Evolutionary conservation across 2,113 vertebrate genomes (phyloP).

Genomic region (Acanthisitta chloris): DNA sequence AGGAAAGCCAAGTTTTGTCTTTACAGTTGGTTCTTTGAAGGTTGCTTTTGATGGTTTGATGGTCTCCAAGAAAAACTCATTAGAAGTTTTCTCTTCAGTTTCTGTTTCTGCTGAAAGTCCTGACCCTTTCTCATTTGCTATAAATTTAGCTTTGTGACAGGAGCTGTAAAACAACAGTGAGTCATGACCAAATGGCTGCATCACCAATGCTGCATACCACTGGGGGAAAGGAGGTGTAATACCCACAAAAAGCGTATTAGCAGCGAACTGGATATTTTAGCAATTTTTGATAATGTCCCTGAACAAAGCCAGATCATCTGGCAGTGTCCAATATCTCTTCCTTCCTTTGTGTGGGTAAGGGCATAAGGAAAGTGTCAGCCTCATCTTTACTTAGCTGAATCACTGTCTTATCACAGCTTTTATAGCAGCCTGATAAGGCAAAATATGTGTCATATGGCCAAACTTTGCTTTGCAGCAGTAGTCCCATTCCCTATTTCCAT

Average conservation of each 20-base stretch:
- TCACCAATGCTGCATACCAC: neutral
- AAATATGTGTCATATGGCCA: constrained; percentile 13
- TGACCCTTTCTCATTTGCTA: constrained; percentile 9
- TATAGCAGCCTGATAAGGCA: neutral
- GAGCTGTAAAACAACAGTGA: neutral
- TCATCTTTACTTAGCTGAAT: neutral
- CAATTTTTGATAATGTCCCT: neutral
- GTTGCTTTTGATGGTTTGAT: neutral
- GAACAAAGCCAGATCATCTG: neutral
- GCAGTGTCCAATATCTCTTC: neutral
- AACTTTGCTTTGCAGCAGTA: neutral
- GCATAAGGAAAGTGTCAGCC: neutral
- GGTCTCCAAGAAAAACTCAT: neutral
- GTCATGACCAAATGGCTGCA: neutral
- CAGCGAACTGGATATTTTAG: neutral
- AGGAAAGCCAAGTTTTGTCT: neutral
- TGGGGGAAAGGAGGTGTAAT: neutral
- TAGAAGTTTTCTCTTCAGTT: neutral
- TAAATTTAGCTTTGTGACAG: neutral
- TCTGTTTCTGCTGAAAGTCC: neutral
- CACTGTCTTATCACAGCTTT: neutral
- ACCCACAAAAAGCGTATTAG: neutral
- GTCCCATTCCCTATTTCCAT: neutral
- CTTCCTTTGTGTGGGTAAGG: neutral
- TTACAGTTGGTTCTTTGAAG: neutral